Evolutionary conservation across 2,113 vertebrate species (phyloP).

Genomic region (Prionailurus viverrinus): DNA sequence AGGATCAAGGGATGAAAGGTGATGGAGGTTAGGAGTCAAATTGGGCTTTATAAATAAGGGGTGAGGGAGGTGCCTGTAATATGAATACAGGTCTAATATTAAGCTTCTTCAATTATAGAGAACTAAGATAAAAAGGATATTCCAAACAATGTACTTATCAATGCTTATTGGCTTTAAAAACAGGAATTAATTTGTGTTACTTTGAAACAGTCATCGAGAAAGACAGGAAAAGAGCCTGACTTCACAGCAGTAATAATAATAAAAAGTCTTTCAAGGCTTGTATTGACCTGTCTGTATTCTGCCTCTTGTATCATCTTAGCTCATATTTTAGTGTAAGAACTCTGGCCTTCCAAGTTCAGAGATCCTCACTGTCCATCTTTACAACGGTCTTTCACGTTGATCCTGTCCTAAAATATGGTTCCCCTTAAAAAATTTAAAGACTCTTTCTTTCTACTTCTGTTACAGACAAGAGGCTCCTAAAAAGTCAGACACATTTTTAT

Average conservation of each 20-base stretch:
- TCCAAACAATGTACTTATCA: background rate
- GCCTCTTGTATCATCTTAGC: background rate
- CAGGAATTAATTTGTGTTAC: background rate
- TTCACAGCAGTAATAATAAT: background rate
- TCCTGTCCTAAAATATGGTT: constrained; percentile 53
- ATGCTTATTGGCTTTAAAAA: background rate
- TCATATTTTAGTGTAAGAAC: constrained; percentile 14
- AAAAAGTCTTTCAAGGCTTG: background rate
- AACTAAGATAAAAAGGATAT: background rate
- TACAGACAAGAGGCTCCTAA: constrained; percentile 45
- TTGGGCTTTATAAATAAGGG: background rate
- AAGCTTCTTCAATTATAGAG: background rate
- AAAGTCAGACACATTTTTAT: constrained; percentile 33
- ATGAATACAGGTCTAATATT: background rate
- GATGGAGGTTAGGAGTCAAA: background rate
- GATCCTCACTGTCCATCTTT: background rate
- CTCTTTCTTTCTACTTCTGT: constrained; percentile 49
- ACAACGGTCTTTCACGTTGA: constrained; percentile 22
- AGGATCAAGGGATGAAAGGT: background rate
- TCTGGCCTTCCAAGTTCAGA: constrained; percentile 16
- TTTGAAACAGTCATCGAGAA: constrained; percentile 26
- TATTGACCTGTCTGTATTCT: background rate
- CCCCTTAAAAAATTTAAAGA: background rate
- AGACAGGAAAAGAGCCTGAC: background rate
- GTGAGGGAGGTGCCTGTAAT: background rate